Conservation (phyloP, 2,113 vertebrate genomes). For the Cephalopterus ornatus region DNA sequence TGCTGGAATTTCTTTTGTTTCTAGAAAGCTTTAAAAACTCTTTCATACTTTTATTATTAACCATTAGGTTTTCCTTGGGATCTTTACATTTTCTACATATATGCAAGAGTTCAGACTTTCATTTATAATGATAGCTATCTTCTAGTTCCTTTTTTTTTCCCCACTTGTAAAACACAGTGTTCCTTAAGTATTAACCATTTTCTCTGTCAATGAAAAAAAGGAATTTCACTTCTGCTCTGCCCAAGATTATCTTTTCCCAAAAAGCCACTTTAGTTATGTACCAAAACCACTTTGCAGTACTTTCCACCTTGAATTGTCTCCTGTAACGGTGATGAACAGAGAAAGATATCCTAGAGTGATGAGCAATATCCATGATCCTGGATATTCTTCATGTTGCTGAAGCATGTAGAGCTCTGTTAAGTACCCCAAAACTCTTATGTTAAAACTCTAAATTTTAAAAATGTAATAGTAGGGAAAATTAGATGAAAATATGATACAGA, state of each 20-base stretch:
- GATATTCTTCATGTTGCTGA: background rate
- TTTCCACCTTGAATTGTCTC: background rate
- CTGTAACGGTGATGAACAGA: background rate
- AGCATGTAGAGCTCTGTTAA: background rate
- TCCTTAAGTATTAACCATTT: background rate
- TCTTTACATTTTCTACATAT: background rate
- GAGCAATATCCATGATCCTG: background rate
- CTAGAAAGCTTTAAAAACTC: background rate
- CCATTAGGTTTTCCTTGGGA: background rate
- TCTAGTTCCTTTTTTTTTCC: background rate
- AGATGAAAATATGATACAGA: background rate
- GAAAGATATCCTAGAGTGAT: background rate
- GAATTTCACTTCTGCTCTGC: background rate
- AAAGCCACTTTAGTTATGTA: background rate
- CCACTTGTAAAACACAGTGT: background rate
- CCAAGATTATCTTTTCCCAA: background rate
- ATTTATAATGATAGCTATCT: background rate
- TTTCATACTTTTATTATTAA: background rate
- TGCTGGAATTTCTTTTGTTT: background rate
- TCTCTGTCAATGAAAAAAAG: background rate
- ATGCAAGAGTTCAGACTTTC: background rate
- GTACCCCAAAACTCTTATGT: background rate
- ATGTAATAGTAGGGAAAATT: background rate
- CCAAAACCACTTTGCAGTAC: background rate
- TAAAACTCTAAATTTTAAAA: background rate